phyloP scores from a whole-genome alignment of 2,113 vertebrate genomes.

The Ancistrus triradiatus region DNA sequence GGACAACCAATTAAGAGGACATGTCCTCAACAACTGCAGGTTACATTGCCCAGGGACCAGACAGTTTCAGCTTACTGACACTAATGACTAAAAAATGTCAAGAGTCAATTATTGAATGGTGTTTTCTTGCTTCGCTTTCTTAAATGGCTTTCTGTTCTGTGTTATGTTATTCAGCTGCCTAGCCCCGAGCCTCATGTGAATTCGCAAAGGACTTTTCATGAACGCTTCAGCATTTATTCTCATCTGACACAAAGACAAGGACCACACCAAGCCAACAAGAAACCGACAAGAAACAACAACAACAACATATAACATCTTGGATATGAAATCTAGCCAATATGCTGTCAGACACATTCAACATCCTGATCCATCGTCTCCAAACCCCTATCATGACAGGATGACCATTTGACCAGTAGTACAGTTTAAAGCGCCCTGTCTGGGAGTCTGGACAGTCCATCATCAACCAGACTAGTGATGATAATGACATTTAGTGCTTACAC shows the following conservation, averaged over 20 bases:
- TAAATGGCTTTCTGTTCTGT: slow-evolving; percentile 50
- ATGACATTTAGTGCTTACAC: too few species aligned
- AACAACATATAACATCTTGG: too few species aligned
- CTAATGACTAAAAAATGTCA: slow-evolving; percentile 67
- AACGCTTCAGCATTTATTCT: too few species aligned
- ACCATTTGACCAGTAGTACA: neutral
- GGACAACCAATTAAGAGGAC: slow-evolving; percentile 56
- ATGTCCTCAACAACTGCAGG: slow-evolving; percentile 58
- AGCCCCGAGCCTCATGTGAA: slow-evolving; percentile 60
- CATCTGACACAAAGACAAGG: too few species aligned
- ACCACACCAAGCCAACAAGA: too few species aligned
- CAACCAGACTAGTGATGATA: too few species aligned
- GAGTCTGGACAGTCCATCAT: slow-evolving; percentile 10
- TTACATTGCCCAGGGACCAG: slow-evolving; percentile 50
- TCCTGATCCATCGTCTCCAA: neutral
- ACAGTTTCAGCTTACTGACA: slow-evolving; percentile 58
- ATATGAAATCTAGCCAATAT: too few species aligned
- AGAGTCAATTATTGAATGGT: slow-evolving; percentile 65
- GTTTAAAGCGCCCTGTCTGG: neutral
- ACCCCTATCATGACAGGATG: neutral
- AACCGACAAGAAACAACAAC: too few species aligned
- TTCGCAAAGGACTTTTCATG: slow-evolving; percentile 43
- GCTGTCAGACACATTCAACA: too few species aligned
- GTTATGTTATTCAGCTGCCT: slow-evolving; percentile 59
- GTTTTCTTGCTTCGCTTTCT: slow-evolving; percentile 62